These are phyloP conservation scores for Axinella damicornis DNA, from an alignment of 37 sponge, comb jelly and placozoan species.

Conservation along the genomic window DNA sequence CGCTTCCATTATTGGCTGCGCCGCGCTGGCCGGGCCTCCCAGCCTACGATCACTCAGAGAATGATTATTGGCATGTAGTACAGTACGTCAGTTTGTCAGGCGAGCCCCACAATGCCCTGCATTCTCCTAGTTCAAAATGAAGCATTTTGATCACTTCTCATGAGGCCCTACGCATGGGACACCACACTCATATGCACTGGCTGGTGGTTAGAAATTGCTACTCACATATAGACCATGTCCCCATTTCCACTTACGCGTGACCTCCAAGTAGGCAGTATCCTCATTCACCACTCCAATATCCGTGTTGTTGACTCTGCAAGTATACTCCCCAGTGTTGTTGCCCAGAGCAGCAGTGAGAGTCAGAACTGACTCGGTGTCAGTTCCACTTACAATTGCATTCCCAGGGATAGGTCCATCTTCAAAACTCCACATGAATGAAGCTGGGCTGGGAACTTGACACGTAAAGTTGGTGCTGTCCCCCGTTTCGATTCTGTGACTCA, in stretches of 20 bases:
- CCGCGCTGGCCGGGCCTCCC: too few relatives aligned
- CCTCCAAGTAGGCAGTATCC: slow-evolving; percentile 23
- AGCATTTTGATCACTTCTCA: too few relatives aligned
- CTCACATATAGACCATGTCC: too few relatives aligned
- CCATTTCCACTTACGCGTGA: slow-evolving; percentile 17
- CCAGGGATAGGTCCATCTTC: slow-evolving; percentile 29
- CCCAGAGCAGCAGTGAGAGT: not conserved
- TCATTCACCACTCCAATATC: slow-evolving; percentile 6
- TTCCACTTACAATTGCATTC: not conserved
- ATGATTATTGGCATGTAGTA: too few relatives aligned
- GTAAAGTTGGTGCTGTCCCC: slow-evolving; percentile 4
- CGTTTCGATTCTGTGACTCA: not conserved
- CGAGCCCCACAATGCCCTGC: too few relatives aligned
- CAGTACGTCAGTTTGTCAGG: too few relatives aligned
- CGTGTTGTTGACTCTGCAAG: slow-evolving; percentile 35
- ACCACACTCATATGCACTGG: too few relatives aligned
- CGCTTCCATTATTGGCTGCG: too few relatives aligned
- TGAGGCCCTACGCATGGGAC: too few relatives aligned
- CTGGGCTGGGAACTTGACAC: not conserved
- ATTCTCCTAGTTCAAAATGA: too few relatives aligned
- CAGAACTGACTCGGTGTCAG: slow-evolving; percentile 12
- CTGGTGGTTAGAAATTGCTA: too few relatives aligned
- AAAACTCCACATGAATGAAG: slow-evolving; percentile 38
- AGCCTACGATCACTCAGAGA: too few relatives aligned
- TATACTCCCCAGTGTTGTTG: slow-evolving; percentile 25